Base-by-base conservation (phyloP, 2,888 invertebrate species). In the Lymantria dispar region DNA sequence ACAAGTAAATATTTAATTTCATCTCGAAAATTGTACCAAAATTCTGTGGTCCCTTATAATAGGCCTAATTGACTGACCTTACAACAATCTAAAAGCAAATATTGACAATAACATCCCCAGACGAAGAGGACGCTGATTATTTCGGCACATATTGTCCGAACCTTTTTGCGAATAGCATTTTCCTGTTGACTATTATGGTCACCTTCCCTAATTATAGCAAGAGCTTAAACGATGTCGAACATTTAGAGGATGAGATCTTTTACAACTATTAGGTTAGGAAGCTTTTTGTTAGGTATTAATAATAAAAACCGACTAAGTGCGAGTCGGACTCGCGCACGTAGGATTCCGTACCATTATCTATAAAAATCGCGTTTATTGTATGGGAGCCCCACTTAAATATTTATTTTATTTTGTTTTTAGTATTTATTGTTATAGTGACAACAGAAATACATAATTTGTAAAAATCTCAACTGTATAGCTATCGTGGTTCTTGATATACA, bases 81-180 rank as follows among this genome's bases (percentile, higher is more conserved):
- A 22, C 22, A 22, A 33, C 33, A 33, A 33, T 33, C 33, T 8
- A 33, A 33, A 10, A 33, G 33, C 66, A 60, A 62, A 62, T 47
- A 68, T 56, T 72, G 73, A 72, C 70, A 76, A 72, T 72, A 72
- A 54, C 64, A 62, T 53, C 47, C 45, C 47, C 54, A 67, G 73
- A 73, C 64, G 70, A 72, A 69, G 74, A 53, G 74, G 70, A 72
- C 71, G 64, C 65, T 65, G 74, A 78, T 80, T 81, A 80, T 78
- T 80, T 71, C 68, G 62, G 58, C 53, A 58, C 59, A 58, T 68
- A 73, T 70, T 72, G 68, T 70, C 63, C 66, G 71, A 78, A 77
- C 78, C 80, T 80, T 78, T 74, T 64, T 62, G 63, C 68, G 66
- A 72, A 78, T 82, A 78, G 77, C 78, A 78, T 80, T 81, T 81